Evolutionary conservation across 2,797 vertebrate species (phyloP).

Genomic region (Varecia variegata): DNA sequence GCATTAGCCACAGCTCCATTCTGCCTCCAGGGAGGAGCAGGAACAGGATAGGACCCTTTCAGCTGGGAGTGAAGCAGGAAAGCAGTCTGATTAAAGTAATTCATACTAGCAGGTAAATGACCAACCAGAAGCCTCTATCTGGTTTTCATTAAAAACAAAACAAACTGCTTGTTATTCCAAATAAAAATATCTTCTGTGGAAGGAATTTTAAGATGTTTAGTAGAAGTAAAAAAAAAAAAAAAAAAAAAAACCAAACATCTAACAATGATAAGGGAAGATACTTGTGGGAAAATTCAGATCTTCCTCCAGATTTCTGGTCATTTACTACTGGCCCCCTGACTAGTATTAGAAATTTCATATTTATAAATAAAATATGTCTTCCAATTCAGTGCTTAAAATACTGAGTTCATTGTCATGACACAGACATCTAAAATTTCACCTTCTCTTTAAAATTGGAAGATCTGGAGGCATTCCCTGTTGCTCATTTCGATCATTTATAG

Average conservation of each 20-base stretch:
- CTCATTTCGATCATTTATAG: background rate
- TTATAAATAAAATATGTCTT: background rate
- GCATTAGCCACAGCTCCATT: rapidly evolving
- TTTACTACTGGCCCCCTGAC: background rate
- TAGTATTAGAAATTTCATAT: background rate
- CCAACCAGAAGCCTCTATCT: background rate
- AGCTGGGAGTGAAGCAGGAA: background rate
- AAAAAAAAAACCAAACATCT: too few species aligned
- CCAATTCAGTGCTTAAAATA: background rate
- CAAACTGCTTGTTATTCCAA: background rate
- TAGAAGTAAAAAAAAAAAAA: background rate
- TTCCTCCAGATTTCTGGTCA: background rate
- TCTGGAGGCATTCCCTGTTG: background rate
- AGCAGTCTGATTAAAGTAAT: background rate
- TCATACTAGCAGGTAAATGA: background rate
- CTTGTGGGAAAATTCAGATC: background rate
- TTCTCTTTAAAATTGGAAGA: background rate
- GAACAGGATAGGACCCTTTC: background rate
- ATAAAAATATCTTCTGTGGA: background rate
- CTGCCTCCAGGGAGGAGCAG: too few species aligned
- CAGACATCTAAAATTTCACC: background rate
- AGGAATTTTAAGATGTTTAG: background rate
- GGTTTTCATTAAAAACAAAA: background rate
- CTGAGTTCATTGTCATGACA: background rate
- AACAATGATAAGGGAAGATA: background rate